Conservation (phyloP, 1,140 invertebrate species). For the Vollenhovia emeryi region DNA sequence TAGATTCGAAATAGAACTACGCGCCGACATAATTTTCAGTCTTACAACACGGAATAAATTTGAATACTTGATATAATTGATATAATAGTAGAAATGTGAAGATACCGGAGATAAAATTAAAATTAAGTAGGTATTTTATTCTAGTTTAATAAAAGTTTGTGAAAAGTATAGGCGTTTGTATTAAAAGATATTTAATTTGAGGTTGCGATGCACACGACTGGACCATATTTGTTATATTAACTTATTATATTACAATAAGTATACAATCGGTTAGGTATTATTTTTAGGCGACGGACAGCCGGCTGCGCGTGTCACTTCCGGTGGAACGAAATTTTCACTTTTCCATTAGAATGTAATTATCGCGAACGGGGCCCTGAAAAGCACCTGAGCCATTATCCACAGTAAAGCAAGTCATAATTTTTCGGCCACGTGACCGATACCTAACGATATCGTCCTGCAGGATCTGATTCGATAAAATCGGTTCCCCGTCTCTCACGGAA, state of each 20-base stretch:
- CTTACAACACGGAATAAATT: too few species aligned
- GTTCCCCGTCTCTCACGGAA: constrained; percentile 26
- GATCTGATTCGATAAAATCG: constrained; percentile 68
- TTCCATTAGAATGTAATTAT: constrained; percentile 73
- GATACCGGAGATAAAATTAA: too few species aligned
- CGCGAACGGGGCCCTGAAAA: constrained; percentile 3
- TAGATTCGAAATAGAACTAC: too few species aligned
- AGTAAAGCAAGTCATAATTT: constrained; percentile 76
- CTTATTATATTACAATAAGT: not conserved
- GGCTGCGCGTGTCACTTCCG: constrained; percentile 56
- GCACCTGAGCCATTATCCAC: constrained; percentile 68
- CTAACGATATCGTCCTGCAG: constrained; percentile 56
- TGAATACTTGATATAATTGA: not conserved
- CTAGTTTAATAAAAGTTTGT: too few species aligned
- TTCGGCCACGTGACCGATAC: constrained; percentile 74
- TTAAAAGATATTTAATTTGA: too few species aligned
- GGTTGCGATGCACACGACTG: not conserved
- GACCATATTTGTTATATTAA: not conserved
- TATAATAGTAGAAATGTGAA: not conserved
- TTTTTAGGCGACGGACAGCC: constrained; percentile 7
- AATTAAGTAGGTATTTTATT: too few species aligned
- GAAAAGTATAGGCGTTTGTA: too few species aligned
- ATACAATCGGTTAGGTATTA: constrained; percentile 32
- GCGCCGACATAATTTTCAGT: too few species aligned
- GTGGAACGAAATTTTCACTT: constrained; percentile 70